Evolutionary conservation across 2,113 vertebrate genomes (phyloP).

Genomic region (Laterallus jamaicensis): DNA sequence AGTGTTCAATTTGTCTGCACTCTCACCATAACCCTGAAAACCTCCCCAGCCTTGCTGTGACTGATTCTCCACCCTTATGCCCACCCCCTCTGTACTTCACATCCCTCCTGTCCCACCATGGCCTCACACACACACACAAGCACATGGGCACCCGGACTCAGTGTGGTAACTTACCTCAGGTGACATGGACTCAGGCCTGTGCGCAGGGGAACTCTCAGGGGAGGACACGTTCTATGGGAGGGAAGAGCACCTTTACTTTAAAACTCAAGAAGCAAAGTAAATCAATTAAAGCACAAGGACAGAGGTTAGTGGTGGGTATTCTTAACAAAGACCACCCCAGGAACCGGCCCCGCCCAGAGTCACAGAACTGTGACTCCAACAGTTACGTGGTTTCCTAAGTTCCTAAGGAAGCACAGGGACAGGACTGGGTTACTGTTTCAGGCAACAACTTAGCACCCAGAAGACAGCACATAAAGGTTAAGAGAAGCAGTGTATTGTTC

Average conservation of each 20-base stretch:
- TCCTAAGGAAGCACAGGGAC: neutral
- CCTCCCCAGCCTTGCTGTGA: neutral
- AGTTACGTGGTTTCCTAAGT: slow-evolving; percentile 14
- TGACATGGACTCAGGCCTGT: slow-evolving; percentile 91
- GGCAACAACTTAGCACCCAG: slow-evolving; percentile 24
- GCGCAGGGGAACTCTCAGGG: slow-evolving; percentile 91
- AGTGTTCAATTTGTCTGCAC: neutral
- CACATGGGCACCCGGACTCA: neutral
- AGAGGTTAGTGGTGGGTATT: slow-evolving; percentile 61
- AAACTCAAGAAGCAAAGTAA: slow-evolving; percentile 74
- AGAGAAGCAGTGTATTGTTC: neutral
- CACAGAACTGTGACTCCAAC: neutral
- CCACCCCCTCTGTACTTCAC: neutral
- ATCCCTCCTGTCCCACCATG: neutral
- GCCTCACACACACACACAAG: neutral
- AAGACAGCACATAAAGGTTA: neutral
- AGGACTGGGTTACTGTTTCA: slow-evolving; percentile 16
- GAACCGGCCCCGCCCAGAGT: neutral
- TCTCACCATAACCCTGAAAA: neutral
- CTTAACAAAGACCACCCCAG: neutral
- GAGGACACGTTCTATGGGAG: slow-evolving; percentile 93
- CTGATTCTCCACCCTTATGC: neutral
- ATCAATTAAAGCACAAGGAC: slow-evolving; percentile 56
- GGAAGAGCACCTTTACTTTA: slow-evolving; percentile 78
- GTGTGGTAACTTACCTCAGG: slow-evolving; percentile 85